Conservation (phyloP, 2,888 invertebrate genomes). For the Cacoxenus indagator region DNA sequence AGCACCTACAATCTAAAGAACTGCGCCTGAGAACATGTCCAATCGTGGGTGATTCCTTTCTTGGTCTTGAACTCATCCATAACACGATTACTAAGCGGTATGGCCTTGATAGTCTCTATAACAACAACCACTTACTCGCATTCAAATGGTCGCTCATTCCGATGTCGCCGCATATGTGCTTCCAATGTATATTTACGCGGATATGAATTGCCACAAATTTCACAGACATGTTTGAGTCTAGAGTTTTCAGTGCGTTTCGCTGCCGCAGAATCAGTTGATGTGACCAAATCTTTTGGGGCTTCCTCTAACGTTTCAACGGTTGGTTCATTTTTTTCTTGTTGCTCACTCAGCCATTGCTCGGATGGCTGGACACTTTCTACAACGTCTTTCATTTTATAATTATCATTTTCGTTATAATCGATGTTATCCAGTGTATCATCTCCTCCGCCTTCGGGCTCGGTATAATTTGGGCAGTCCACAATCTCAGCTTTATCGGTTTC, state of each 20-base stretch:
- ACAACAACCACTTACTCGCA: slow-evolving; percentile 63
- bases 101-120: neutral
- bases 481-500: slow-evolving; percentile 38
- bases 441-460: slow-evolving; percentile 9
- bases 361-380: too few relatives aligned
- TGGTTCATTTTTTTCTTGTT: neutral
- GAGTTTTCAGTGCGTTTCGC: neutral
- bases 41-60: too few relatives aligned
- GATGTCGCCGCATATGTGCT: slow-evolving; percentile 69
- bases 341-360: too few relatives aligned
- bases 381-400: too few relatives aligned
- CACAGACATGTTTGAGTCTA: slow-evolving; percentile 57
- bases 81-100: too few relatives aligned
- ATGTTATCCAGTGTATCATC: neutral
- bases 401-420: neutral
- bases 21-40: too few relatives aligned
- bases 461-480: slow-evolving; percentile 35
- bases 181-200: slow-evolving; percentile 66
- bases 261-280: slow-evolving; percentile 46
- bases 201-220: slow-evolving; percentile 68
- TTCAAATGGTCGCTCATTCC: slow-evolving; percentile 65
- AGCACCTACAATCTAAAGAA: too few relatives aligned
- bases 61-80: too few relatives aligned
- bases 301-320: too few relatives aligned
- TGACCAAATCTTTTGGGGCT: slow-evolving; percentile 47